Base-by-base conservation (phyloP, 2,113 vertebrate species). In the Daubentonia madagascariensis region DNA sequence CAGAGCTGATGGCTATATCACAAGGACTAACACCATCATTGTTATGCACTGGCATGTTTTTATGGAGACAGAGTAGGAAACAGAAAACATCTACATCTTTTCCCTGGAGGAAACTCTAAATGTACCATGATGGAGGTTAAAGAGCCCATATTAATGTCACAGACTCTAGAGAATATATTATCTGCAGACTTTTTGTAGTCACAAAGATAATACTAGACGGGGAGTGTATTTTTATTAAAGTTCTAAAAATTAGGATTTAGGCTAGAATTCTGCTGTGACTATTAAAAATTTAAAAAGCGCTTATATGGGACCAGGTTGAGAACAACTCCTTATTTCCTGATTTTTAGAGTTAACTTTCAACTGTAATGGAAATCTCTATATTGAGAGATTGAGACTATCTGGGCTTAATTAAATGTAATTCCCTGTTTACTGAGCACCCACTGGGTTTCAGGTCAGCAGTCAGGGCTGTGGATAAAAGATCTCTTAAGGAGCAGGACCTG, bases 51-150 rank as follows among this genome's bases (percentile, higher is more conserved):
- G 37, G 25, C 32, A 67, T 88, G 40, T 88, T 80, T 61, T 85
- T 72, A 76, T 48, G 45, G 48, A 95, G 73, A 54, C 18, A 85
- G 45, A 96, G 45, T 48, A 78, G 35, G 50, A 85, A 78, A 84
- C 8, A 20, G 48, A 81, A 92, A 94, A 61, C 28, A 92, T 72
- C 48, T 91, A 50, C 2, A 12, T 78, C 22, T 72, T 89, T 75
- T 91, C 70, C 85, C 90, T 73, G n/a, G 45, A 97, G 45, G 57
- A 91, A 95, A 84, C 54, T 72, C 67, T 94, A 75, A 90, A 68
- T 85, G 45, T 23, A 54, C 35, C 2, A 25, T 48, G 63, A 80
- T 10, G 81, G 73, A 83, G 22, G 17, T 65, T 94, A 75, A 84
- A 50, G 22, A 83, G 54, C 76, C 17, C 67, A 35, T 75, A 52